Base-by-base conservation (phyloP, 2,888 invertebrate species). In the Ormyrus rosae region DNA sequence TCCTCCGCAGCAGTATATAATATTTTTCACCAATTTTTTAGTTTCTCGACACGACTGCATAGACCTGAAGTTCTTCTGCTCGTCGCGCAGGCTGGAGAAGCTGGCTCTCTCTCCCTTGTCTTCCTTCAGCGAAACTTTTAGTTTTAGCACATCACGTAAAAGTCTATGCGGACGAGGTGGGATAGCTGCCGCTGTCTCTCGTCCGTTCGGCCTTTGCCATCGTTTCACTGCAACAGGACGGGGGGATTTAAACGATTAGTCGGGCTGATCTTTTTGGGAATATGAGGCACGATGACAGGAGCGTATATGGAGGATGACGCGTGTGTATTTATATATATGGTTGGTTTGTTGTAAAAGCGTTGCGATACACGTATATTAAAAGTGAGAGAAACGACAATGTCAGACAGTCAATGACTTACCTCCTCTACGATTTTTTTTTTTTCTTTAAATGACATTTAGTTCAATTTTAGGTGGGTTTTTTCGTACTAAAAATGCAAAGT, bases 201-300 rank as follows among this genome's bases (percentile, higher is more conserved):
- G 68, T 85, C 85, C 81, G 67, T 81, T 71, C 73, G 80, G 83
- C 72, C 10, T 73, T 83, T 81, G 78, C 78, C 86, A 86, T 84
- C 86, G 85, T 88, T 88, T 90, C 89, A 90, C 90, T 90, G 89
- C 51, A 90, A 89, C 80, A 84, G 3, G 6, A 70, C n/a, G 55
- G 72, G 55, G 72, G 56, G 73, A 61, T 70, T 64, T 13, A 8
- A 9, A 34, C 34, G 34, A 34, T 34, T 34, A 34, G 34, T 34
- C 34, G 34, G 4, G 34, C 34, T 34, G 34, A 34, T 51, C 68
- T 50, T 7, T n/a, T 51, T n/a, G 10, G 64, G 64, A 67, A 45
- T 60, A 67, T 58, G 50, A 68, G 68, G 68, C 51, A 69, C 64
- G 55, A 56, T 68, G 34, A 34, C 34, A 34, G 34, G 34, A 34